These are phyloP conservation scores for Xanthorhoe spadicearia DNA, from an alignment of 2,888 invertebrate species.

Conservation along the genomic window DNA sequence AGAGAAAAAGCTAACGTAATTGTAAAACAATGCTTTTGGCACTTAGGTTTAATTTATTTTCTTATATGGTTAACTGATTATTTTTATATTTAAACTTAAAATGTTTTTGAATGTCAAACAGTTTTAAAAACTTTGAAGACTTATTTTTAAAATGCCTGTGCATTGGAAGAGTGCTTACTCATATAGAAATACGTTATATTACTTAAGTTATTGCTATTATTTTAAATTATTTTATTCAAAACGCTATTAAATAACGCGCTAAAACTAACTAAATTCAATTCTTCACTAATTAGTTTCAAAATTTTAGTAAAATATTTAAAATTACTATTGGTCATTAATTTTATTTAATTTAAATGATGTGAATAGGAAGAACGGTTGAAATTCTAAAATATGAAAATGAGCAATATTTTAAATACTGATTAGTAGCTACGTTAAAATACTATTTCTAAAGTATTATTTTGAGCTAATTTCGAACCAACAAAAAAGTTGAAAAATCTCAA, in stretches of 20 bases:
- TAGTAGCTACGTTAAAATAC: conserved; percentile 32
- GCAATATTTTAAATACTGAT: conserved; percentile 59
- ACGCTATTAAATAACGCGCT: conserved; percentile 70
- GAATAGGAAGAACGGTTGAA: conserved; percentile 67
- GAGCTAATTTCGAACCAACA: conserved; percentile 18
- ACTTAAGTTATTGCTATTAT: conserved; percentile 69
- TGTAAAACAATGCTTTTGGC: conserved; percentile 68
- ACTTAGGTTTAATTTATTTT: conserved; percentile 58
- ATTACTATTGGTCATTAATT: conserved; percentile 80
- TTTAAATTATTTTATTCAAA: conserved; percentile 56
- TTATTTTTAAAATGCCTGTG: conserved; percentile 43
- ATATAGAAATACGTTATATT: conserved; percentile 51
- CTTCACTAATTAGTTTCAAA: conserved; percentile 62
- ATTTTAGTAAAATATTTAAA: conserved; percentile 74
- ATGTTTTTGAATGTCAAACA: conserved; percentile 11
- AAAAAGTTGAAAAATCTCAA: too few species aligned
- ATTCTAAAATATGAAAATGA: conserved; percentile 62
- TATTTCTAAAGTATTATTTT: conserved; percentile 12
- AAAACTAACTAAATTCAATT: conserved; percentile 63
- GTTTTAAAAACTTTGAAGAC: conserved; percentile 35
- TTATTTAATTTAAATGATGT: conserved; percentile 67
- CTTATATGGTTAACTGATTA: background rate
- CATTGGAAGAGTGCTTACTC: conserved; percentile 65
- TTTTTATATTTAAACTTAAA: conserved; percentile 1
- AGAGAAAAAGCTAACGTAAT: conserved; percentile 8